These are phyloP conservation scores for Agrotis clavis DNA, from an alignment of 2,888 invertebrate species.

Conservation along the genomic window DNA sequence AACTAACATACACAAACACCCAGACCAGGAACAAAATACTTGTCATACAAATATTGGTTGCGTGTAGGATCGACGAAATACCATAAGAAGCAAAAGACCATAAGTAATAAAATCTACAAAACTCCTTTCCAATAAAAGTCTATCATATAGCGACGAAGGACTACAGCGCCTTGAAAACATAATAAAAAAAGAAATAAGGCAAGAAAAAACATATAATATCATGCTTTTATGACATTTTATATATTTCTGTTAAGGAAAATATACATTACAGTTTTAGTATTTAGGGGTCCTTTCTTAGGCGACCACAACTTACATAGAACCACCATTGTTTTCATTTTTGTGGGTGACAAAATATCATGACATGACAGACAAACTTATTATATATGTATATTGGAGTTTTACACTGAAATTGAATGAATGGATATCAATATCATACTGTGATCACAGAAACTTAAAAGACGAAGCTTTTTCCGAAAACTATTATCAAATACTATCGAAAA, in stretches of 20 bases:
- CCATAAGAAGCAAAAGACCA: background rate
- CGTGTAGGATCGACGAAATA: background rate
- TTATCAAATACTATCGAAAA: too few species aligned
- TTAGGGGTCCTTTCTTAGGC: conserved; percentile 54
- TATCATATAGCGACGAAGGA: conserved; percentile 30
- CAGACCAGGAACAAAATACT: too few species aligned
- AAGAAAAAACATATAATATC: conserved; percentile 59
- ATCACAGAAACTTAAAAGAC: too few species aligned
- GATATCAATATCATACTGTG: too few species aligned
- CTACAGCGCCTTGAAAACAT: conserved; percentile 46
- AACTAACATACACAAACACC: too few species aligned
- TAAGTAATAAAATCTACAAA: conserved; percentile 2
- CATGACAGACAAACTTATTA: too few species aligned
- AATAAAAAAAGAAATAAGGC: conserved; percentile 63
- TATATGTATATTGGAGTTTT: too few species aligned
- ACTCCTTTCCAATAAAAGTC: conserved; percentile 38
- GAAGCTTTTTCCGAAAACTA: background rate
- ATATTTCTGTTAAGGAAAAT: conserved; percentile 72
- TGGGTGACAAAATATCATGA: too few species aligned
- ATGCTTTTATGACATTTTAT: conserved; percentile 71
- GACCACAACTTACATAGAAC: too few species aligned
- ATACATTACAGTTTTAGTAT: conserved; percentile 70
- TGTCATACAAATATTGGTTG: too few species aligned
- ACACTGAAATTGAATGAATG: too few species aligned
- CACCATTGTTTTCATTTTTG: too few species aligned